Evolutionary conservation across 2,888 invertebrate species (phyloP).

Genomic region (Dendrolimus pini): DNA sequence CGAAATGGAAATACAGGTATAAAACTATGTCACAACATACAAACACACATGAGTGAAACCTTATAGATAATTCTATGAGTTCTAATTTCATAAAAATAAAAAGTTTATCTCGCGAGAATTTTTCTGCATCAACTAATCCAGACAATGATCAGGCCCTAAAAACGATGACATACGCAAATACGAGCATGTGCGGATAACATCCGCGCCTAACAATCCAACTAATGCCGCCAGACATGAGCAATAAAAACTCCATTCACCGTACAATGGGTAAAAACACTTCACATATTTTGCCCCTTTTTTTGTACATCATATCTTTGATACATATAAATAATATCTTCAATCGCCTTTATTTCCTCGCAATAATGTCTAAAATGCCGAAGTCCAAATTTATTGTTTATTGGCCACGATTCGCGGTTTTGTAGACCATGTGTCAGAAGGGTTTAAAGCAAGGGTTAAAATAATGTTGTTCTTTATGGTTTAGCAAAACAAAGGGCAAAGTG

Average conservation of each 20-base stretch:
- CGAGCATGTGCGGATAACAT: conserved; percentile 46
- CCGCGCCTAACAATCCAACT: conserved; percentile 42
- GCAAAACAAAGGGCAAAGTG: conserved; percentile 44
- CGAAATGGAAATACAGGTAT: too few species aligned
- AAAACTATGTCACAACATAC: too few species aligned
- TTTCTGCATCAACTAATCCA: conserved; percentile 2
- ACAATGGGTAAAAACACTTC: conserved; percentile 36
- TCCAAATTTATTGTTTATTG: not conserved
- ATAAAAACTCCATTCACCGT: conserved; percentile 47
- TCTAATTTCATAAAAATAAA: not conserved
- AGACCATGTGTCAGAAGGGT: conserved; percentile 57
- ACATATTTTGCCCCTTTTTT: conserved; percentile 11
- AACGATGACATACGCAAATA: conserved; percentile 30
- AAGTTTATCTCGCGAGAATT: conserved; percentile 14
- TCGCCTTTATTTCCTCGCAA: not conserved
- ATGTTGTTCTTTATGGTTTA: conserved; percentile 59
- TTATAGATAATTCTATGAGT: too few species aligned
- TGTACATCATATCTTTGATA: not conserved
- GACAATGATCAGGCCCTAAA: not conserved
- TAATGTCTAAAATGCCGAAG: not conserved
- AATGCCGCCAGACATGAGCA: conserved; percentile 43
- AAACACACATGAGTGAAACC: too few species aligned
- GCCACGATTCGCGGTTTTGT: not conserved
- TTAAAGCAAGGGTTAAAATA: conserved; percentile 53
- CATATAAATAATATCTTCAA: not conserved